Evolutionary conservation across 1,140 invertebrate species (phyloP), one percentile per base, ranked within the genome.

Genomic region (Zaprionus taronus): DNA sequence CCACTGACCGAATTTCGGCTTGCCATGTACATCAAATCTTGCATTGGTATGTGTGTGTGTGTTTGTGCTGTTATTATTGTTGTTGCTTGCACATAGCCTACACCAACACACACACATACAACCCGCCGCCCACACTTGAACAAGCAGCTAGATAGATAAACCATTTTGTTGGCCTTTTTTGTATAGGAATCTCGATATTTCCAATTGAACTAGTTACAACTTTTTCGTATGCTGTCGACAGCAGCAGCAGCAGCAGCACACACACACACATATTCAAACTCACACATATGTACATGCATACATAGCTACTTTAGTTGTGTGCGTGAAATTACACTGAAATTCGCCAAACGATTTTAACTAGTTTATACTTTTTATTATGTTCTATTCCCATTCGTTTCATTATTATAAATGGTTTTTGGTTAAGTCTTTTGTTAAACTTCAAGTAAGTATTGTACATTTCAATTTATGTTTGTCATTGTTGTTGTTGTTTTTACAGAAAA

Each of bases 401-500:
- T 56, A 51, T 56, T 22, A 26, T 47, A 56, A 26, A 28, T 28
- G 15, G 2, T 28, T 2, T 72, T 72, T 51, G 15, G 41, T 26
- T 56, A 7, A 17, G 53, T 53, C 17, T 64, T 70, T 36, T 6
- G 51, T 57, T 76, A 0, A 24, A 28, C 20, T 57, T 26, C 17
- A 17, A 34, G 28, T 55, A 41, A 64, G 38, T 47, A 51, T 64
- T 64, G 60, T 75, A 60, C 55, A 65, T 76, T 72, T 55, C 12
- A 47, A 76, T 84, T 87, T 89, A 84, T 90, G 87, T 89, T 75
- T 73, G 81, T 90, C 84, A 87, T 84, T 89, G 81, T 86, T 80
- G 77, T 79, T 81, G 81, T 89, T 86, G 83, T 87, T 90, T 87
- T 89, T 89, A 87, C 84, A 89, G 84, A 89, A 90, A 84, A 90